Conservation (phyloP, 35 echinoderm and acorn worm species). For the Heliocidaris tuberculata region DNA sequence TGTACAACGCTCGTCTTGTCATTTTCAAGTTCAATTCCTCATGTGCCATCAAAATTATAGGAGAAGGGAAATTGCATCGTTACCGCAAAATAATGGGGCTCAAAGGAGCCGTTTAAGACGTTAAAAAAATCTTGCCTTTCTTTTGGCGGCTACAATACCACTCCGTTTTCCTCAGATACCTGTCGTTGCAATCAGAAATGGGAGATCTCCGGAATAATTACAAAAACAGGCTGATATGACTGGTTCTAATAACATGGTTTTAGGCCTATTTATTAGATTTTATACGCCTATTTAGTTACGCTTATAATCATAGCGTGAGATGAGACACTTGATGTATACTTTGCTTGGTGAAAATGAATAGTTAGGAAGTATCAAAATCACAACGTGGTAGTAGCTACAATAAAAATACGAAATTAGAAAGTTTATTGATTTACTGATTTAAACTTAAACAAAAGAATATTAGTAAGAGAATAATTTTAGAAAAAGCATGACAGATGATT, state of each 20-base stretch:
- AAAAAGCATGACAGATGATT: too few species aligned
- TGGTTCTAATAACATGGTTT: slow-evolving; percentile 39
- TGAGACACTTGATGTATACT: background rate
- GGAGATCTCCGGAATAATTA: background rate
- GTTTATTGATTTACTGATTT: too few species aligned
- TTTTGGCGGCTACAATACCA: background rate
- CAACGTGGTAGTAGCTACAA: too few species aligned
- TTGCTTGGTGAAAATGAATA: background rate
- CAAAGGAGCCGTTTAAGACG: background rate
- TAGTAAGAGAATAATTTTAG: too few species aligned
- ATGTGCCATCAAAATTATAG: background rate
- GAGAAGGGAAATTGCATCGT: background rate
- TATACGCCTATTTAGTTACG: background rate
- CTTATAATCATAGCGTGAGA: background rate
- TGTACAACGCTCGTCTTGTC: background rate
- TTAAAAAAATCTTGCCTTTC: background rate
- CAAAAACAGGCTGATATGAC: slow-evolving; percentile 24
- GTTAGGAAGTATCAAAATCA: background rate
- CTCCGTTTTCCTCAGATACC: background rate
- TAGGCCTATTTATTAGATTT: slow-evolving; percentile 29
- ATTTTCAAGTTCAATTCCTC: background rate
- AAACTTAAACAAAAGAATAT: too few species aligned
- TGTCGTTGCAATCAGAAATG: slow-evolving; percentile 16
- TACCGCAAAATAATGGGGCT: background rate
- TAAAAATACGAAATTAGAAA: too few species aligned